phyloP scores from a whole-genome alignment of 1,140 invertebrate genomes.

The Dendroctonus valens region DNA sequence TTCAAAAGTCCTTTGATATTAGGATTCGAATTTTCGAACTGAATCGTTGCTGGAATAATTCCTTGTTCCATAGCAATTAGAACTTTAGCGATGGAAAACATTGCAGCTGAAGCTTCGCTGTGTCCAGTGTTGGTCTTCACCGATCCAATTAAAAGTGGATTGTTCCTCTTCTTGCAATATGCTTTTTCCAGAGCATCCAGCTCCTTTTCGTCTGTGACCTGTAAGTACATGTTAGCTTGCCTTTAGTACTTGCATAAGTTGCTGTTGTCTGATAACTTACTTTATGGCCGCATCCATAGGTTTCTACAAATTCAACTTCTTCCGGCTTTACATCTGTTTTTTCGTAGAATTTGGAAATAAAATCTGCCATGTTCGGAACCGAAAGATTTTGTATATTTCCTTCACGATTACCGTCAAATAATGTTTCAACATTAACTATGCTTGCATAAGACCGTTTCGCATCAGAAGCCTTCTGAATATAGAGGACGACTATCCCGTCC shows the following conservation, averaged over 20 bases:
- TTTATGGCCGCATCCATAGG: constrained; percentile 61
- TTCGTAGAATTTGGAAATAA: constrained; percentile 61
- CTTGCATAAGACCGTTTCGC: constrained; percentile 74
- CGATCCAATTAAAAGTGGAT: constrained; percentile 70
- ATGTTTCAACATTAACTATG: constrained; percentile 60
- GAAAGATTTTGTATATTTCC: constrained; percentile 56
- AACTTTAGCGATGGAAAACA: constrained; percentile 53
- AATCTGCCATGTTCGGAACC: constrained; percentile 52
- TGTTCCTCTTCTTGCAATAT: constrained; percentile 52
- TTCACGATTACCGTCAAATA: constrained; percentile 64
- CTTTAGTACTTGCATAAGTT: too few species aligned
- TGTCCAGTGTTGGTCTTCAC: constrained; percentile 79
- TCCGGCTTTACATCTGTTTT: constrained; percentile 62
- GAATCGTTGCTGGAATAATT: constrained; percentile 70
- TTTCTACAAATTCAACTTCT: constrained; percentile 69
- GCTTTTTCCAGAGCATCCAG: constrained; percentile 57
- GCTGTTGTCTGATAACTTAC: constrained; percentile 28
- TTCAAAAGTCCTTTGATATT: constrained; percentile 66
- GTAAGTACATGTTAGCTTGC: neutral
- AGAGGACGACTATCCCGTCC: constrained; percentile 76
- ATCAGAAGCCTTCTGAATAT: constrained; percentile 77
- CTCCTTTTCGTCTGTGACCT: constrained; percentile 45
- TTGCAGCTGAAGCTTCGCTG: constrained; percentile 65
- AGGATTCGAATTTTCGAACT: constrained; percentile 66
- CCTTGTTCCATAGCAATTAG: constrained; percentile 69